phyloP scores from a whole-genome alignment of 2,888 invertebrate genomes.

The Cheilosia urbana region DNA sequence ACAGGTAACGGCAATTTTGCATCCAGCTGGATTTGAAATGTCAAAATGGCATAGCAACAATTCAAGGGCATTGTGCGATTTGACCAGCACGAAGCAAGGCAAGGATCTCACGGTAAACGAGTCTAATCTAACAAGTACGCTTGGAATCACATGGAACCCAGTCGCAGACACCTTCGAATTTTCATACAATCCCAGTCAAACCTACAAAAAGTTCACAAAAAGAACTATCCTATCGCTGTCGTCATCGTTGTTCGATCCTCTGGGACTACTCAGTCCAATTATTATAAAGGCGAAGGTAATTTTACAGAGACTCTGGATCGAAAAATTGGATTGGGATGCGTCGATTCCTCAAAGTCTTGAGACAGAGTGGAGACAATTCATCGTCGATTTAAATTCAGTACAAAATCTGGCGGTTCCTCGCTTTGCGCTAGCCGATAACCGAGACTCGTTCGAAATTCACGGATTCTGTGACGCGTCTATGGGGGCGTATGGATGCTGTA shows the following conservation, averaged over 20 bases:
- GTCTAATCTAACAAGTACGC: not conserved
- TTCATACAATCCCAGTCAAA: conserved; percentile 15
- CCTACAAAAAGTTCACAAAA: conserved; percentile 36
- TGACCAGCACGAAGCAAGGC: too few relatives aligned
- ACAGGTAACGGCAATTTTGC: conserved; percentile 1
- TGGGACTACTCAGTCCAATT: too few relatives aligned
- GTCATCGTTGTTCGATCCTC: not conserved
- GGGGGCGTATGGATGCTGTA: not conserved
- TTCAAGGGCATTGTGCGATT: not conserved
- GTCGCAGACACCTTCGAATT: not conserved
- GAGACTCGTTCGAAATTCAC: conserved; percentile 5
- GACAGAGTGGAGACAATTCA: not conserved
- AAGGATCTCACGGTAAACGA: conserved; percentile 4
- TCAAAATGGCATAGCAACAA: not conserved
- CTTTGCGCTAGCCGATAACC: not conserved
- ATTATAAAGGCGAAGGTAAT: not conserved
- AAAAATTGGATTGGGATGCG: not conserved
- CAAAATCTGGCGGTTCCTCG: not conserved
- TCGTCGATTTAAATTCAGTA: not conserved
- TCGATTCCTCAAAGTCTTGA: conserved; percentile 1
- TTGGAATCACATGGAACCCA: not conserved
- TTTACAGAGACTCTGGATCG: not conserved
- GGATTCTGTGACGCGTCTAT: conserved; percentile 8
- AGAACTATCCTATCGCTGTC: not conserved
- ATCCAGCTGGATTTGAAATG: not conserved